Conservation (phyloP, 1,140 invertebrate genomes). For the Drosophila serrata region DNA sequence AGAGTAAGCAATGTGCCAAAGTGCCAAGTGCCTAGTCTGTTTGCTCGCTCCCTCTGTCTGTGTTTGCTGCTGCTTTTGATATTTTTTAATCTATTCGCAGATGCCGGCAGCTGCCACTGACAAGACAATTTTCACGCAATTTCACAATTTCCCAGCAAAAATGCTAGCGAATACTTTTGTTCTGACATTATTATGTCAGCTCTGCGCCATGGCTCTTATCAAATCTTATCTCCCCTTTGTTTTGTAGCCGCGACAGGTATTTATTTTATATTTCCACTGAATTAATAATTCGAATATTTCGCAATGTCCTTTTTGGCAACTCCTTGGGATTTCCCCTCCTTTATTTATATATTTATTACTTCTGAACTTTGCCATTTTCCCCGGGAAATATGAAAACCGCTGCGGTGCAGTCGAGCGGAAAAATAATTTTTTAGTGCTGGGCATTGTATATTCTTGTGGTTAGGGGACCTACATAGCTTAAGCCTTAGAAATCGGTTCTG, state of each 20-base stretch:
- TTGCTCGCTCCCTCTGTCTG: background rate
- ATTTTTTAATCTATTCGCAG: slow-evolving; percentile 74
- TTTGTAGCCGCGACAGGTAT: slow-evolving; percentile 2
- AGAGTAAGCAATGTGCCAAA: slow-evolving; percentile 35
- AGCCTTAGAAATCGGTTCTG: no score
- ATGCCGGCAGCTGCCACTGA: slow-evolving; percentile 59
- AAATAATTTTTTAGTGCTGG: slow-evolving; percentile 26
- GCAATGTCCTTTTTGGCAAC: slow-evolving; percentile 19
- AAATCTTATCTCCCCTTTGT: slow-evolving; percentile 25
- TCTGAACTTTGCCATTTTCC: slow-evolving; percentile 29
- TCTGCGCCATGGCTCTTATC: slow-evolving; percentile 15
- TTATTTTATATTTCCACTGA: slow-evolving; percentile 14
- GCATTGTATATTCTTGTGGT: slow-evolving; percentile 8
- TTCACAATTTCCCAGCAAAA: slow-evolving; percentile 41
- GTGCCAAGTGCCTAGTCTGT: slow-evolving; percentile 26
- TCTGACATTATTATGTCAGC: slow-evolving; percentile 63
- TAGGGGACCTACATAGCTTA: background rate
- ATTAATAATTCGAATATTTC: slow-evolving; percentile 15
- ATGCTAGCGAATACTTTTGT: slow-evolving; percentile 38
- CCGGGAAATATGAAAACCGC: slow-evolving; percentile 8
- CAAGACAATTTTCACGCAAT: slow-evolving; percentile 71
- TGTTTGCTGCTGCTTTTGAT: slow-evolving; percentile 59
- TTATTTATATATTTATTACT: slow-evolving; percentile 29
- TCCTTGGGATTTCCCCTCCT: background rate
- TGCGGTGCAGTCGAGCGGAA: slow-evolving; percentile 19